Evolutionary conservation across 92 coral and sea anemone genomes (phyloP), one percentile per base, ranked within the genome.

Genomic region (Chrysogorgia sp.): DNA sequence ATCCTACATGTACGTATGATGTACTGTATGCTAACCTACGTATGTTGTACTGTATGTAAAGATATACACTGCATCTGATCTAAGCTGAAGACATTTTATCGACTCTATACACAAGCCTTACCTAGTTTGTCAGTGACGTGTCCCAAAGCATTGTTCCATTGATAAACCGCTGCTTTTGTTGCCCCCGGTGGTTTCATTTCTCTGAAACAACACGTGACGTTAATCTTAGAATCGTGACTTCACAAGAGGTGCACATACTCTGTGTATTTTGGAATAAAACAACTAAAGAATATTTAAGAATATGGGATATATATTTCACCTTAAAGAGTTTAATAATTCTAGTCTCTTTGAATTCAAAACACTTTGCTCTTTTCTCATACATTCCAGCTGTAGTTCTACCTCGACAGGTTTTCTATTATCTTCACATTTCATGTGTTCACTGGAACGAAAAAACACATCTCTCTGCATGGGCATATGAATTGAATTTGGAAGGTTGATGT

Each of bases 81-180:
- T n/a, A n/a, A n/a, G n/a, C n/a, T n/a, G n/a, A n/a, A n/a, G n/a
- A n/a, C 33, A 14, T 13, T 15, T 29, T 14, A 29, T 9, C 69
- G 9, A 21, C 0, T 34, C 14, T 9, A 19, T 10, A 19, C 21
- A 25, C 22, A n/a, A 17, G 28, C 29, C 97, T 67, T 55, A 94
- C 98, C 98, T 20, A 94, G 87, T 50, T 94, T 88, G 47, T 82
- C 86, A 24, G 89, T 88, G 22, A 83, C 50, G 19, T 86, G 78
- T 3, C 82, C 45, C 34, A 94, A 67, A 2, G 92, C 88, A 19
- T 82, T 55, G 53, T 94, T 84, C 98, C 98, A 94, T 43, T 94
- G 96, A 71, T 94, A 94, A 17, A 94, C 98, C 7, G 98, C 94
- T 2, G 98, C 92, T 64, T 94, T 94, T 56, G 98, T 94, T 23